These are phyloP conservation scores for Eurois occulta DNA, from an alignment of 2,888 invertebrate genomes.

Conservation along the genomic window DNA sequence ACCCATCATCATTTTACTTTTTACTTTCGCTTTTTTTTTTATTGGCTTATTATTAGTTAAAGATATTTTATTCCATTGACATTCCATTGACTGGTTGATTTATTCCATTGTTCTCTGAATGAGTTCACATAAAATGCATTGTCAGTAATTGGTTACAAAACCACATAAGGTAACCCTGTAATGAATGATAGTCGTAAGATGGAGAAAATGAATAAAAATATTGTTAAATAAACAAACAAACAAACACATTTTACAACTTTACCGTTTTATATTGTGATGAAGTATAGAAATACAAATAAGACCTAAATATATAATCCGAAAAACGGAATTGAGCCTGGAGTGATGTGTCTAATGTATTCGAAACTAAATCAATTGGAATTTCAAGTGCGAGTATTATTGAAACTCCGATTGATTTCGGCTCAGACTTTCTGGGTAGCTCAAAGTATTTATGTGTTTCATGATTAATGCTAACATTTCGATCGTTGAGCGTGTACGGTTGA, in stretches of 20 bases:
- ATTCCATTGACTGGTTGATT: no score
- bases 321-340: not conserved
- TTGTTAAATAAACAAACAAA: no score
- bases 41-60: no score
- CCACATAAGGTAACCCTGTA: no score
- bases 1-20: no score
- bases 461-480: not conserved
- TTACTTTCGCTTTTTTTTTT: no score
- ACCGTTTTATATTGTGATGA: not conserved
- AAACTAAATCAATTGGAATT: constrained; percentile 20
- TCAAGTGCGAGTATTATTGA: not conserved
- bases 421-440: not conserved
- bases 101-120: no score
- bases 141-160: no score
- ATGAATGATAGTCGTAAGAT: no score
- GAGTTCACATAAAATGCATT: no score
- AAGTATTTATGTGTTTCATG: not conserved
- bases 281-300: not conserved
- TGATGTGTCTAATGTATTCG: constrained; percentile 4
- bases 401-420: constrained; percentile 1
- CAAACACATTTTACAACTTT: not conserved
- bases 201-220: no score
- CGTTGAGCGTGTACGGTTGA: not conserved
- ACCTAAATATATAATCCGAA: constrained; percentile 3
- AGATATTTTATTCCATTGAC: no score